Evolutionary conservation across 2,888 invertebrate genomes (phyloP).

Genomic region (Dorcus hopei): DNA sequence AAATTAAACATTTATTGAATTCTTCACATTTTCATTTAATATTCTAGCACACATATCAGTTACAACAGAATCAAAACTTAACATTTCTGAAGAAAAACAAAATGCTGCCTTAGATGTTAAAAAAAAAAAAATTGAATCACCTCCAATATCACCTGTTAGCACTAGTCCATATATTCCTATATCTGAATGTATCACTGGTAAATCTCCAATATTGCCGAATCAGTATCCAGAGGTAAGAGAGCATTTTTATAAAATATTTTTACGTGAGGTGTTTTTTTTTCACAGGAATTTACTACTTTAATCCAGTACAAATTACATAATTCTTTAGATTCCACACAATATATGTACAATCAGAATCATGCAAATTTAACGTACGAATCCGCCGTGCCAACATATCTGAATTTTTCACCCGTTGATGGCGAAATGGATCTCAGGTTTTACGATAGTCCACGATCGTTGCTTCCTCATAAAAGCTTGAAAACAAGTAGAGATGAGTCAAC

Average conservation of each 20-base stretch:
- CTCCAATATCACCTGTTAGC: conserved; percentile 45
- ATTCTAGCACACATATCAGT: conserved; percentile 1
- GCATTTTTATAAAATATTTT: too few relatives aligned
- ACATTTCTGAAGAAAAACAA: neutral
- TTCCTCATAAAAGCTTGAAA: conserved; percentile 16
- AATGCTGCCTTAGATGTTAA: neutral
- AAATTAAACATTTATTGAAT: too few relatives aligned
- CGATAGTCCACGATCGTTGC: conserved; percentile 48
- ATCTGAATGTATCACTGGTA: conserved; percentile 87
- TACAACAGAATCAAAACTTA: conserved; percentile 2
- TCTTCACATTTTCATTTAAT: too few relatives aligned
- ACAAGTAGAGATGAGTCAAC: conserved; percentile 32
- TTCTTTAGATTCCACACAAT: conserved; percentile 16
- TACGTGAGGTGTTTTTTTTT: too few relatives aligned
- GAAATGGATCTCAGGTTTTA: conserved; percentile 56
- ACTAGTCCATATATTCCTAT: conserved; percentile 89
- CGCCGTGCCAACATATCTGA: conserved; percentile 39
- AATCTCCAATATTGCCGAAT: conserved; percentile 35
- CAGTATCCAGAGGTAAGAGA: neutral
- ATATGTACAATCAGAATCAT: conserved; percentile 8
- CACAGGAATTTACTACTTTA: too few relatives aligned
- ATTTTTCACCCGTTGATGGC: conserved; percentile 34
- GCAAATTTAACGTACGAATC: conserved; percentile 34
- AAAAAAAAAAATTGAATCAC: conserved; percentile 9
- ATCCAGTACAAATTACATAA: conserved; percentile 39